Evolutionary conservation across 2,797 vertebrate genomes (phyloP).

Genomic region (Coregonus sp.): DNA sequence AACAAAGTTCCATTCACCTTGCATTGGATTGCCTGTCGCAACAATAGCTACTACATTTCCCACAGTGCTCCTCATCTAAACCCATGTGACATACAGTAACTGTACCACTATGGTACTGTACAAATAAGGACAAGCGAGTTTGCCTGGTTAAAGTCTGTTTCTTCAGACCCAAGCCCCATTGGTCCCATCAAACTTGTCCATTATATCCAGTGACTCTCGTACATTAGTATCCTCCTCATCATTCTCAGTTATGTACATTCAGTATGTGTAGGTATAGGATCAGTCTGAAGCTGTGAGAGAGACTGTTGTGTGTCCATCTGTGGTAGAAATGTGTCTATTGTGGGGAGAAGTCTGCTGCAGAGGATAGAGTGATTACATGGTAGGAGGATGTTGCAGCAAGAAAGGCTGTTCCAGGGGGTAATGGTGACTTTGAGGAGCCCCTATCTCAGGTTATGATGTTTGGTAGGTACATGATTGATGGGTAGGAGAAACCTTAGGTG

Average conservation of each 20-base stretch:
- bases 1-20: constrained; percentile 64
- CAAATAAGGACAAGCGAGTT: constrained; percentile 10
- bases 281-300: constrained; percentile 11
- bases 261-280: constrained; percentile 55
- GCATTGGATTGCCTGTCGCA: constrained; percentile 81
- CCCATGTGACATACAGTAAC: constrained; percentile 16
- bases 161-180: no score
- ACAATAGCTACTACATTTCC: constrained; percentile 57
- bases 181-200: not conserved
- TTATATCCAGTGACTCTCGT: constrained; percentile 38
- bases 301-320: not conserved
- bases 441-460: constrained; percentile 23
- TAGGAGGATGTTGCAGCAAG: constrained; percentile 40
- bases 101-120: not conserved
- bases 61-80: constrained; percentile 18
- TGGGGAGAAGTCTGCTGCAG: constrained; percentile 1
- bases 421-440: constrained; percentile 21
- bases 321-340: constrained; percentile 19
- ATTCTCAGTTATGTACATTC: constrained; percentile 60
- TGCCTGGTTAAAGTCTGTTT: constrained; percentile 12
- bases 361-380: not conserved
- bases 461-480: constrained; percentile 42
- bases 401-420: constrained; percentile 33
- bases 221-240: constrained; percentile 4
- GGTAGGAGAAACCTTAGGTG: constrained; percentile 9